Conservation (phyloP, 2,888 invertebrate species). For the Pristionchus mayeri region DNA sequence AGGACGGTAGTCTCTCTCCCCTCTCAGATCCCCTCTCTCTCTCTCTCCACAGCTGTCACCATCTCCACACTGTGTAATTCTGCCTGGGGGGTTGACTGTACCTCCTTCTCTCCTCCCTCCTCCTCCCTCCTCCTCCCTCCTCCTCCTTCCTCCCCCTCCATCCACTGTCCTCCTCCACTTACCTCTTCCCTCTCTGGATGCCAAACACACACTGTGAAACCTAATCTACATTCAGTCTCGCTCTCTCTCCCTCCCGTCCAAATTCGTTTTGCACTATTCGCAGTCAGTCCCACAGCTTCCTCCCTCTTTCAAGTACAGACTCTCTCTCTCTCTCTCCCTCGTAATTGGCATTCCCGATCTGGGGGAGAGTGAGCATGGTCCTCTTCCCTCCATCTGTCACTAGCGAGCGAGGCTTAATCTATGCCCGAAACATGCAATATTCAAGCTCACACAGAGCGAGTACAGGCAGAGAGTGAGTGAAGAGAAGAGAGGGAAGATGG, state of each 20-base stretch:
- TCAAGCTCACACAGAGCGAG: conserved; percentile 9
- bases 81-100: conserved; percentile 35
- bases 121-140: not conserved
- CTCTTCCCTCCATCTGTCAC: conserved; percentile 40
- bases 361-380: too few species aligned
- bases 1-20: not conserved
- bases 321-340: not conserved
- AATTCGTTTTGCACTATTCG: conserved; percentile 49
- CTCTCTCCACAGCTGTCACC: conserved; percentile 29
- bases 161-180: not conserved
- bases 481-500: not conserved
- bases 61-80: conserved; percentile 21
- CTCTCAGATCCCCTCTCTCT: not conserved
- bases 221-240: conserved; percentile 41
- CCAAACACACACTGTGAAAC: conserved; percentile 44
- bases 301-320: conserved; percentile 7
- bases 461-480: conserved; percentile 27
- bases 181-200: not conserved
- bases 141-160: not conserved
- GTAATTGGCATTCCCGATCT: not conserved
- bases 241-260: not conserved
- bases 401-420: conserved; percentile 10
- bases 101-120: not conserved
- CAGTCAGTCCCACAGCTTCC: not conserved
- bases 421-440: conserved; percentile 30